Evolutionary conservation across 2,888 invertebrate genomes (phyloP).

Genomic region (Dione juno): DNA sequence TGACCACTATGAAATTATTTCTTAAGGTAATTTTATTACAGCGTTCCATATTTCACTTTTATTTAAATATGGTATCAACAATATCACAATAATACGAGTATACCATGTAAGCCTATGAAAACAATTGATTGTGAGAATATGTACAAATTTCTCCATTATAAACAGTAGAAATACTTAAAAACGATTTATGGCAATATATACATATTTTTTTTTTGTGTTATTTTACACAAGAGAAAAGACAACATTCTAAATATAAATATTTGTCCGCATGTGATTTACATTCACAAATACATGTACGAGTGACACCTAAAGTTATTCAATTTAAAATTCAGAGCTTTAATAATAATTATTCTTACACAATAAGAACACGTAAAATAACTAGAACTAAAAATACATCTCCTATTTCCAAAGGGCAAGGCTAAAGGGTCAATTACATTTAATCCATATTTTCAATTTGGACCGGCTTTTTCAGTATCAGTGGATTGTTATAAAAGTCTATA

Average conservation of each 20-base stretch:
- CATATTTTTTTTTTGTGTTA: too few relatives aligned
- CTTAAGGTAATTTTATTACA: neutral
- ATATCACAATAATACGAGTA: too few relatives aligned
- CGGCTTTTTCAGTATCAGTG: neutral
- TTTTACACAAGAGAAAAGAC: too few relatives aligned
- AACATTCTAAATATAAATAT: too few relatives aligned
- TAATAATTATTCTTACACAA: neutral
- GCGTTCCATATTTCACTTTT: neutral
- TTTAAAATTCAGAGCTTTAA: neutral
- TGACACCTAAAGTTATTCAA: neutral
- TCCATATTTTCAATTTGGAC: neutral
- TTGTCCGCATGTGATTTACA: too few relatives aligned
- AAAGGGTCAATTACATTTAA: neutral
- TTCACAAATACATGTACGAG: too few relatives aligned
- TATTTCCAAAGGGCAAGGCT: constrained; percentile 8
- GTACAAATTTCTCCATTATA: too few relatives aligned
- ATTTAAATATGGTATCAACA: neutral
- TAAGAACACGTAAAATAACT: neutral
- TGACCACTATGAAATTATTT: neutral
- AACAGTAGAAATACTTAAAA: too few relatives aligned
- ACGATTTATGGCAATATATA: too few relatives aligned
- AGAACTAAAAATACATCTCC: neutral
- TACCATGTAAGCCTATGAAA: too few relatives aligned
- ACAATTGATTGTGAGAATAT: too few relatives aligned
- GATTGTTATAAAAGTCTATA: neutral